Conservation (phyloP, 1,140 invertebrate species). For the Drosophila pseudoobscura region DNA sequence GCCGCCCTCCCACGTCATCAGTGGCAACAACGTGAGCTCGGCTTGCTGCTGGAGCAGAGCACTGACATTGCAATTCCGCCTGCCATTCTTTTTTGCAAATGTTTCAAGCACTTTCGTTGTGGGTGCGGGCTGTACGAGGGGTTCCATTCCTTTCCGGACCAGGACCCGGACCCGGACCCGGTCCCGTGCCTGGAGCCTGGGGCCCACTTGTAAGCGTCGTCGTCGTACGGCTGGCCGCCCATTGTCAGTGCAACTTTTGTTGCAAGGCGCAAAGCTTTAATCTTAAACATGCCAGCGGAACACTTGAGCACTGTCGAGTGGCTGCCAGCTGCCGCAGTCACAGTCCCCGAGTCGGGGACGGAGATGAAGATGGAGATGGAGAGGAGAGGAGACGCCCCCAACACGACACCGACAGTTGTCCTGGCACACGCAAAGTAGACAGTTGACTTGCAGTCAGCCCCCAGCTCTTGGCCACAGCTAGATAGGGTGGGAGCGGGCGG, state of each 20-base stretch:
- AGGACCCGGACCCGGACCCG: neutral
- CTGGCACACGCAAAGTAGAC: slow-evolving; percentile 69
- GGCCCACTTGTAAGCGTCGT: slow-evolving; percentile 61
- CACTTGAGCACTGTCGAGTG: slow-evolving; percentile 78
- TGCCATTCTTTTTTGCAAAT: slow-evolving; percentile 68
- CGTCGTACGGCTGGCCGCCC: slow-evolving; percentile 51
- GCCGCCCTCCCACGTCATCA: slow-evolving; percentile 23
- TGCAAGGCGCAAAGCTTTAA: slow-evolving; percentile 76
- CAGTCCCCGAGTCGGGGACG: slow-evolving; percentile 20
- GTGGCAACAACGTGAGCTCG: slow-evolving; percentile 43
- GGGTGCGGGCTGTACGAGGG: slow-evolving; percentile 10
- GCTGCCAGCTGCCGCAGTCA: slow-evolving; percentile 55
- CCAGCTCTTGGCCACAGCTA: neutral
- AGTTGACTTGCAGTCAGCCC: slow-evolving; percentile 55
- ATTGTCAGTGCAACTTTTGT: slow-evolving; percentile 79
- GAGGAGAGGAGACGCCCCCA: slow-evolving; percentile 16
- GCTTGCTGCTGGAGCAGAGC: slow-evolving; percentile 30
- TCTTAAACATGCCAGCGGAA: slow-evolving; percentile 82
- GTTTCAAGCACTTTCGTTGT: slow-evolving; percentile 68
- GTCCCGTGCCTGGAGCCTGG: slow-evolving; percentile 26
- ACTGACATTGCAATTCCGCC: slow-evolving; percentile 71
- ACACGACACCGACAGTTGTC: slow-evolving; percentile 47
- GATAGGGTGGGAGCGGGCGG: too few species aligned
- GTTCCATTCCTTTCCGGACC: slow-evolving; percentile 6
- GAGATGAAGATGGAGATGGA: slow-evolving; percentile 10